Conservation (phyloP, 2,888 invertebrate species). For the Abrostola triplasia region DNA sequence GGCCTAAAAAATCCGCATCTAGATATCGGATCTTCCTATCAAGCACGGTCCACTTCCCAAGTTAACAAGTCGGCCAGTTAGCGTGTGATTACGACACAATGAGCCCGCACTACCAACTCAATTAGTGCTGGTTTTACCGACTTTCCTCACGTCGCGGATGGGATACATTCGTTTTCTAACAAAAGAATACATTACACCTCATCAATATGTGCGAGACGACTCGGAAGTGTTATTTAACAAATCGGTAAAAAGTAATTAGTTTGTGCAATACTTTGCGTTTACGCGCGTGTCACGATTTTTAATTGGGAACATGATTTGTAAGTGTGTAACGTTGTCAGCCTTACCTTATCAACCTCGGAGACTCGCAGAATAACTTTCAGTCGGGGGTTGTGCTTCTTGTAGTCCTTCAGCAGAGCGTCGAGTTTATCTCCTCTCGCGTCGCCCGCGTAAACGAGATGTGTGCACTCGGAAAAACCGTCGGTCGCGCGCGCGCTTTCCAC, state of each 20-base stretch:
- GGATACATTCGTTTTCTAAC: slow-evolving; percentile 45
- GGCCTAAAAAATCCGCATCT: not conserved
- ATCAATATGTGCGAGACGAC: slow-evolving; percentile 54
- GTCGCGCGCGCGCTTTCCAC: slow-evolving; percentile 73
- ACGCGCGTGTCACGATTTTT: slow-evolving; percentile 18
- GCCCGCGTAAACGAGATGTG: slow-evolving; percentile 85
- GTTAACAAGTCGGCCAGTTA: slow-evolving; percentile 55
- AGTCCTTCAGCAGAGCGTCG: slow-evolving; percentile 80
- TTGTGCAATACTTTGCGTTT: slow-evolving; percentile 46
- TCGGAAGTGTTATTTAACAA: slow-evolving; percentile 49
- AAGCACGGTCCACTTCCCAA: slow-evolving; percentile 47
- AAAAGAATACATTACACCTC: slow-evolving; percentile 56
- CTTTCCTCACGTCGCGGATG: slow-evolving; percentile 61
- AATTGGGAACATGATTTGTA: slow-evolving; percentile 31
- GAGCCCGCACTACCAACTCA: slow-evolving; percentile 46
- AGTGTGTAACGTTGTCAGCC: slow-evolving; percentile 31
- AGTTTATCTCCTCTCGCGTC: slow-evolving; percentile 81
- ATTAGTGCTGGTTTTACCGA: slow-evolving; percentile 64
- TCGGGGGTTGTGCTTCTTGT: slow-evolving; percentile 82
- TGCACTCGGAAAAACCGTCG: slow-evolving; percentile 81
- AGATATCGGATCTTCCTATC: slow-evolving; percentile 28
- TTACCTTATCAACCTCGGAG: slow-evolving; percentile 89
- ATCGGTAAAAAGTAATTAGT: slow-evolving; percentile 51
- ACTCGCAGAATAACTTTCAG: slow-evolving; percentile 88
- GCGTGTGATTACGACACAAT: slow-evolving; percentile 58